Conservation (phyloP, 2,888 invertebrate species). For the Nomada fucata region DNA sequence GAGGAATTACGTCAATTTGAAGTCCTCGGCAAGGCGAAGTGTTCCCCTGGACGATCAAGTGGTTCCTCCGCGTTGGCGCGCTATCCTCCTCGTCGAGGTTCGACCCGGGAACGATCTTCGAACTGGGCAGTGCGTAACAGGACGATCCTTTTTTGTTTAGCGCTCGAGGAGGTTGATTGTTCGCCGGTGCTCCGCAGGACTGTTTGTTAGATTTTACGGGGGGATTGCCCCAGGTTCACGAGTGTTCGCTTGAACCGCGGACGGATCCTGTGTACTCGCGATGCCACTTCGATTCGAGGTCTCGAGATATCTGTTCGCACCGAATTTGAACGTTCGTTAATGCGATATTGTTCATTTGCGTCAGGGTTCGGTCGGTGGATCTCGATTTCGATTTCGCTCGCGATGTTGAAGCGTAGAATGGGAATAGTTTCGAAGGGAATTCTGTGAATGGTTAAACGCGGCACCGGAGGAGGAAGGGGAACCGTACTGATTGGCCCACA, state of each 20-base stretch:
- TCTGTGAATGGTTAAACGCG: background rate
- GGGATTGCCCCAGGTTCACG: too few relatives aligned
- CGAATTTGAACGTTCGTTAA: too few relatives aligned
- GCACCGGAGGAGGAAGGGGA: constrained; percentile 39
- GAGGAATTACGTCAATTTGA: too few relatives aligned
- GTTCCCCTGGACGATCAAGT: background rate
- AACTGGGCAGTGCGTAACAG: background rate
- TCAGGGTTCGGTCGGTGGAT: too few relatives aligned
- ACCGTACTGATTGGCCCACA: background rate
- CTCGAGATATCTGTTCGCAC: too few relatives aligned
- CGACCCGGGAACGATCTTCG: background rate
- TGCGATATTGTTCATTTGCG: too few relatives aligned
- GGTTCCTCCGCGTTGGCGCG: background rate
- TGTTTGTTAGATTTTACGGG: too few relatives aligned
- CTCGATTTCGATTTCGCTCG: too few relatives aligned
- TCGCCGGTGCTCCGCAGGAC: background rate
- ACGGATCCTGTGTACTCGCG: too few relatives aligned
- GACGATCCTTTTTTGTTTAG: background rate
- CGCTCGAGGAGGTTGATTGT: background rate
- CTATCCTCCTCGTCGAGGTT: background rate
- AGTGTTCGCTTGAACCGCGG: background rate
- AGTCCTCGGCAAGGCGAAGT: background rate
- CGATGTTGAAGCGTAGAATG: background rate
- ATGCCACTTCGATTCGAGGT: too few relatives aligned
- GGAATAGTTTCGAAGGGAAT: background rate